These are phyloP conservation scores for Papilio aristodemus DNA, from an alignment of 1,140 invertebrate genomes.

Conservation along the genomic window DNA sequence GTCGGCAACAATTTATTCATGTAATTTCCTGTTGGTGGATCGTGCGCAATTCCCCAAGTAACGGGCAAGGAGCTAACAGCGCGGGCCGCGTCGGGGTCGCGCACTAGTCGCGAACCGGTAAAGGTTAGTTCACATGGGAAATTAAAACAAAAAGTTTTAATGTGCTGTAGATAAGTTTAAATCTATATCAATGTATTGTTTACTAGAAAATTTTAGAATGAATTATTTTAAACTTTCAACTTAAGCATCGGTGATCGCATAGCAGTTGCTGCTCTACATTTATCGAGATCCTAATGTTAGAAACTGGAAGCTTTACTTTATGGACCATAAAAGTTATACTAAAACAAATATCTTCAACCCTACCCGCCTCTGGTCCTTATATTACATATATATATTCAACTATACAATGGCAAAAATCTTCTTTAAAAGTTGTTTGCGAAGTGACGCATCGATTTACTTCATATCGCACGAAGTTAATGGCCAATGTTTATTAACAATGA, in stretches of 20 bases:
- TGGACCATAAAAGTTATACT: too few species aligned
- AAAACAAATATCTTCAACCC: too few species aligned
- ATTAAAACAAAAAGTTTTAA: background rate
- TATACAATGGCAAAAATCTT: background rate
- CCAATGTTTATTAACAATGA: conserved; percentile 2
- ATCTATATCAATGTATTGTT: too few species aligned
- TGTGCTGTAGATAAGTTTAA: too few species aligned
- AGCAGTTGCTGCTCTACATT: too few species aligned
- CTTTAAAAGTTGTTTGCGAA: background rate
- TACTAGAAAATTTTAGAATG: too few species aligned
- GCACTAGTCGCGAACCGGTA: conserved; percentile 8
- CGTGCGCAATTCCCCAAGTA: conserved; percentile 21
- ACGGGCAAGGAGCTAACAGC: conserved; percentile 19
- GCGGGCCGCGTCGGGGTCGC: conserved; percentile 20
- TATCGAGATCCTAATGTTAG: too few species aligned
- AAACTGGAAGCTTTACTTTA: too few species aligned
- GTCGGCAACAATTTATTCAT: conserved; percentile 37
- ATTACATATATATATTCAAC: too few species aligned
- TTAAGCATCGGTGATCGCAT: too few species aligned
- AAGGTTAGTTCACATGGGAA: conserved; percentile 8
- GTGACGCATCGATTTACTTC: background rate
- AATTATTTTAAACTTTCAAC: too few species aligned
- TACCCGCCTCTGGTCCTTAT: too few species aligned
- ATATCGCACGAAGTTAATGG: background rate
- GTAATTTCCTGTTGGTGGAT: conserved; percentile 36